Percentiles rank a stretch among this genome's conserved stretches.
Conservation (phyloP, 1,140 invertebrate genomes). For the Macrosteles quadrilineatus region DNA sequence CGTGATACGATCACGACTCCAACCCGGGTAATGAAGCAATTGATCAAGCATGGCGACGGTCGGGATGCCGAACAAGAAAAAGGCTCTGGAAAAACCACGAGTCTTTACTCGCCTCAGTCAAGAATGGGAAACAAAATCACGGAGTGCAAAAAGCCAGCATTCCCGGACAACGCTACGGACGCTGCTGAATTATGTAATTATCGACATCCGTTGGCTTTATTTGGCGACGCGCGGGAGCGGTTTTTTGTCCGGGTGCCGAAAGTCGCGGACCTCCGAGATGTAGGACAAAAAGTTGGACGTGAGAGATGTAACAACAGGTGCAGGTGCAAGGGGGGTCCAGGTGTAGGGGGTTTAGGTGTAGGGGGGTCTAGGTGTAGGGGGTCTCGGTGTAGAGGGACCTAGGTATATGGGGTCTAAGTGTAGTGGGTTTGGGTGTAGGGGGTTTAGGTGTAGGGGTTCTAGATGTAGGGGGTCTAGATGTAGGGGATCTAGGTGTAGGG, state of each 20-base stretch:
- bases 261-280: slow-evolving; percentile 1
- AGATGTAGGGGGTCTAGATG: too few species aligned
- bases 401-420: too few species aligned
- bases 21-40: slow-evolving; percentile 10
- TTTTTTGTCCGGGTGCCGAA: slow-evolving; percentile 2
- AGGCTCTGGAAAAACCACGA: not conserved
- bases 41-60: not conserved
- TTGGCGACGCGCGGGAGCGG: not conserved
- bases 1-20: not conserved
- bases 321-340: too few species aligned
- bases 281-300: too few species aligned
- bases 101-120: not conserved
- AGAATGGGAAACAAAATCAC: slow-evolving; percentile 18
- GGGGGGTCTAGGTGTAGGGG: too few species aligned
- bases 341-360: too few species aligned
- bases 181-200: slow-evolving; percentile 24
- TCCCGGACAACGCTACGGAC: not conserved
- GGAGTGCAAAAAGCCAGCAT: not conserved
- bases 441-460: too few species aligned
- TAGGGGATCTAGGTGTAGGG: too few species aligned
- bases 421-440: too few species aligned
- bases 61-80: not conserved
- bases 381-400: too few species aligned
- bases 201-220: not conserved
- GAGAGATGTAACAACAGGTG: too few species aligned